These are phyloP conservation scores for Actenoides hombroni DNA, from an alignment of 2,113 vertebrate species.

Conservation along the genomic window DNA sequence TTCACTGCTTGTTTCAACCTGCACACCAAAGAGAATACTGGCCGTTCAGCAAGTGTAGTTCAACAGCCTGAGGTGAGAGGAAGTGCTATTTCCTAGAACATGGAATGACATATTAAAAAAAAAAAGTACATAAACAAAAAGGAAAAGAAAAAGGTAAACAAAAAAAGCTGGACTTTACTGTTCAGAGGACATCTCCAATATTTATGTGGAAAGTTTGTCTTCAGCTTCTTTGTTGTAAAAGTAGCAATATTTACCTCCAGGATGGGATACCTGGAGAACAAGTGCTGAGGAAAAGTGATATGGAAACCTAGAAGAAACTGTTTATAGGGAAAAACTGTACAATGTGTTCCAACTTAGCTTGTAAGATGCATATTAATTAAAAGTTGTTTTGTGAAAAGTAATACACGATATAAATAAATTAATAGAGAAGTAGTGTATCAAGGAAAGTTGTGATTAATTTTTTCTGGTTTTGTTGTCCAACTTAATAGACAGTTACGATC, in stretches of 20 bases:
- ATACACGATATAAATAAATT: not conserved
- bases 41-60: not conserved
- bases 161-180: not conserved
- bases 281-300: not conserved
- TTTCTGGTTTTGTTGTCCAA: not conserved
- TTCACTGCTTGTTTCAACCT: not conserved
- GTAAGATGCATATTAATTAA: not conserved
- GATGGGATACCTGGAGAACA: not conserved
- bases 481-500: not conserved
- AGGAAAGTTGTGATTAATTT: not conserved
- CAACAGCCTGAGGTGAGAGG: not conserved
- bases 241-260: fast-evolving
- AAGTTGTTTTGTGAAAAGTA: not conserved
- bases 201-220: not conserved
- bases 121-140: not conserved
- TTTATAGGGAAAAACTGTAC: not conserved
- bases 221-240: not conserved
- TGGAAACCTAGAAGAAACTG: not conserved
- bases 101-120: not conserved
- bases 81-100: not conserved
- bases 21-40: not conserved
- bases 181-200: not conserved
- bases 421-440: not conserved
- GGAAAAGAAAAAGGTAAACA: too few species aligned
- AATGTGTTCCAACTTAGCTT: not conserved